phyloP scores from a whole-genome alignment of 92 coral and sea anemone genomes.

The Bergia sp. region DNA sequence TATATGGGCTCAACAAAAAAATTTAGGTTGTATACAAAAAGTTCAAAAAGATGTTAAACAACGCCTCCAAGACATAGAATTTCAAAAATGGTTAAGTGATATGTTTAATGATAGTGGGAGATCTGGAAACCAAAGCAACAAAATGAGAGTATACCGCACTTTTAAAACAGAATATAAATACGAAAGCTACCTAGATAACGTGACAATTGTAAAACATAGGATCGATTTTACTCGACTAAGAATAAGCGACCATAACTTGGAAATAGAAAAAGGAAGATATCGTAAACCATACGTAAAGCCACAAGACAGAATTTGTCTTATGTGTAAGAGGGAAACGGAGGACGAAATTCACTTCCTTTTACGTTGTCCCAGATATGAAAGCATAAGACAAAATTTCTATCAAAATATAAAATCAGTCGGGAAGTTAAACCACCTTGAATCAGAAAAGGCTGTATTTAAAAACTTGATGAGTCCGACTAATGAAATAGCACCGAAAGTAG shows the following conservation, averaged over 20 bases:
- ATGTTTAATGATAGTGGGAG: conserved; percentile 37
- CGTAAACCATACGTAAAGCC: conserved; percentile 43
- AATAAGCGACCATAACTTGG: conserved; percentile 42
- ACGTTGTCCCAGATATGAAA: conserved; percentile 44
- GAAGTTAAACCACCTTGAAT: conserved; percentile 26
- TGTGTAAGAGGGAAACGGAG: conserved; percentile 36
- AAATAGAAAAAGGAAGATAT: conserved; percentile 49
- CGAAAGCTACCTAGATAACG: conserved; percentile 39
- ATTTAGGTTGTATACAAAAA: conserved; percentile 33
- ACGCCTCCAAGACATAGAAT: conserved; percentile 43
- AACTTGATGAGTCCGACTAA: conserved; percentile 33
- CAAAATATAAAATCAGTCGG: conserved; percentile 39
- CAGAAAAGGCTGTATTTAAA: conserved; percentile 32
- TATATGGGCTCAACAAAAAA: conserved; percentile 35
- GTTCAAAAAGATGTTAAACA: conserved; percentile 35
- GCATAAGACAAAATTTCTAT: conserved; percentile 42
- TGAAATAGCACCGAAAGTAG: conserved; percentile 29
- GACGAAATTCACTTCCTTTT: conserved; percentile 44
- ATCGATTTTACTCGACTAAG: conserved; percentile 40
- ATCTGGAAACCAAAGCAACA: conserved; percentile 48
- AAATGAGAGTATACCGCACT: conserved; percentile 47
- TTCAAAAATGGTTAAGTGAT: conserved; percentile 46
- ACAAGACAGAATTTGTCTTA: conserved; percentile 43
- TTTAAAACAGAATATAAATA: conserved; percentile 48
- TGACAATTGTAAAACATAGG: conserved; percentile 43